Evolutionary conservation across 2,888 invertebrate genomes (phyloP).

Genomic region (Agriopis leucophaearia): DNA sequence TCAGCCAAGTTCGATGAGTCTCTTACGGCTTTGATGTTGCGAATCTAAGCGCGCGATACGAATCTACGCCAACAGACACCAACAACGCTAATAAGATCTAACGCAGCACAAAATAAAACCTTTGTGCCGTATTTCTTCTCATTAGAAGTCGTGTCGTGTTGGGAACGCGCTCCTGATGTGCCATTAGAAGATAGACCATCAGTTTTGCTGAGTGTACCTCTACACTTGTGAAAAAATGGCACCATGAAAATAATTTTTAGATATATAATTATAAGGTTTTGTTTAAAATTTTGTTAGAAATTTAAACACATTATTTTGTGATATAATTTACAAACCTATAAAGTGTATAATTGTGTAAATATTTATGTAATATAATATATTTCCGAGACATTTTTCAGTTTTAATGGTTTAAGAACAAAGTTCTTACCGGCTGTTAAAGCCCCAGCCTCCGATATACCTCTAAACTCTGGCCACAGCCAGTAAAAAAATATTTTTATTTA

Average conservation of each 20-base stretch:
- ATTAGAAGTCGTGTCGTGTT: no score
- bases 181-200: background rate
- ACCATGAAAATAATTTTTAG: background rate
- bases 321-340: slow-evolving; percentile 50
- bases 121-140: no score
- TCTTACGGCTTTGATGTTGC: no score
- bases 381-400: slow-evolving; percentile 1
- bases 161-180: background rate
- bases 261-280: slow-evolving; percentile 14
- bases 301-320: slow-evolving; percentile 45
- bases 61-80: no score
- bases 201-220: background rate
- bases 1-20: no score
- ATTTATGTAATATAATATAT: slow-evolving; percentile 45
- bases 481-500: no score
- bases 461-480: no score
- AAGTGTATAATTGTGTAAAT: slow-evolving; percentile 55
- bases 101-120: no score
- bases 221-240: background rate
- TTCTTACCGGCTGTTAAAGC: background rate
- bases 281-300: slow-evolving; percentile 32
- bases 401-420: background rate
- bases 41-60: no score
- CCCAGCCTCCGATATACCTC: background rate
- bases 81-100: no score